A percentile compares a stretch with the other conserved stretches of the same genome.
Conservation (phyloP, 2,888 invertebrate genomes). For the Erebia palarica region DNA sequence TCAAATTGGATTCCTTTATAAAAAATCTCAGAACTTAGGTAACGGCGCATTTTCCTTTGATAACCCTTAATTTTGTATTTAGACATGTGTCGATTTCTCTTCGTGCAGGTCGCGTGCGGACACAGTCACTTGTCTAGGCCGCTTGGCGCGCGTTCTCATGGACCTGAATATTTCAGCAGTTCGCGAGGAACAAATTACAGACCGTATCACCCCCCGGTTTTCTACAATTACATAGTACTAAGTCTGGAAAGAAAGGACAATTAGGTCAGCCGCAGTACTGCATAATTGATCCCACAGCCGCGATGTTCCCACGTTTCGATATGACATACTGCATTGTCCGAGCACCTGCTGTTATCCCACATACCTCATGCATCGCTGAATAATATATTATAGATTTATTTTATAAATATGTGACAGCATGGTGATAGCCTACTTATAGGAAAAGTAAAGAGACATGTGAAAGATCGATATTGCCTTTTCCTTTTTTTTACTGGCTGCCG, state of each 20-base stretch:
- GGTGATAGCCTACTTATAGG: background rate
- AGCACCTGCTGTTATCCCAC: slow-evolving; percentile 45
- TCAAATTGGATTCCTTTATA: background rate
- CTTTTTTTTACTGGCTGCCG: background rate
- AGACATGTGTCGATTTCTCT: slow-evolving; percentile 60
- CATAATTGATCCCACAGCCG: slow-evolving; percentile 60
- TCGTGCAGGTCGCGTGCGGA: slow-evolving; percentile 45
- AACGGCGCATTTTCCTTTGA: background rate
- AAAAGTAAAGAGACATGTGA: background rate
- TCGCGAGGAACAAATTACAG: slow-evolving; percentile 69
- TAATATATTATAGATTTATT: background rate
- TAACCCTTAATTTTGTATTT: slow-evolving; percentile 27
- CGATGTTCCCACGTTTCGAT: slow-evolving; percentile 56
- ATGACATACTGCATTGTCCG: slow-evolving; percentile 41
- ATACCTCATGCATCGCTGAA: slow-evolving; percentile 35
- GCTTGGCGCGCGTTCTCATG: slow-evolving; percentile 63
- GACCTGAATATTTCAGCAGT: slow-evolving; percentile 73
- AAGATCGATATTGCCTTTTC: background rate
- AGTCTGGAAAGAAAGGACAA: slow-evolving; percentile 56
- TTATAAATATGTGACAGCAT: slow-evolving; percentile 1
- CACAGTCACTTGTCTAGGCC: slow-evolving; percentile 47
- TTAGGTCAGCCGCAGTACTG: slow-evolving; percentile 57
- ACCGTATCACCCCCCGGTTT: slow-evolving; percentile 53
- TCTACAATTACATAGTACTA: slow-evolving; percentile 62
- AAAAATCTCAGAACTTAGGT: background rate